Conservation (phyloP, 2,113 vertebrate species). For the Tachysurus fulvidraco region DNA sequence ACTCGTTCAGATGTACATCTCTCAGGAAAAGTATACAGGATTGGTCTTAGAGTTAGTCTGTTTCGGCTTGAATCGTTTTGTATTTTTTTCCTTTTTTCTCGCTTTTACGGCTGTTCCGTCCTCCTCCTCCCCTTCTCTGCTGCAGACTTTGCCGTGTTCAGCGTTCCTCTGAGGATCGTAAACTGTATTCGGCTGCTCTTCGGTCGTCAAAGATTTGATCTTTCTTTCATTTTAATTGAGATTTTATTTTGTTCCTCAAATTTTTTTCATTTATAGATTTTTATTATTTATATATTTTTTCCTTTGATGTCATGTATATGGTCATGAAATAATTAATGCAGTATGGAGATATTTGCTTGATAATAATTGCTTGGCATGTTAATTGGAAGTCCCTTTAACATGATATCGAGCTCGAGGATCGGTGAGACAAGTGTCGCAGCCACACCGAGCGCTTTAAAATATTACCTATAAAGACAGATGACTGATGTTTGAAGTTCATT, state of each 20-base stretch:
- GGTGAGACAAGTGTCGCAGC: background rate
- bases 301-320: background rate
- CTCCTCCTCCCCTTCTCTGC: conserved; percentile 53
- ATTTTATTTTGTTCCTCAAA: conserved; percentile 52
- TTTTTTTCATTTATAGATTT: conserved; percentile 1
- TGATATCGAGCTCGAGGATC: conserved; percentile 13
- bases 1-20: conserved; percentile 30
- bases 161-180: conserved; percentile 55
- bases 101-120: conserved; percentile 32
- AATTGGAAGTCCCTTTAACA: conserved; percentile 14
- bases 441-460: background rate
- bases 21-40: conserved; percentile 9
- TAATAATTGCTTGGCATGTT: conserved; percentile 25
- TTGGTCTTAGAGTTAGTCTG: background rate
- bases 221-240: conserved; percentile 52
- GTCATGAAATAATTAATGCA: background rate
- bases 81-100: conserved; percentile 28
- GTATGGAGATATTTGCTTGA: background rate
- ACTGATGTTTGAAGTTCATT: conserved; percentile 10
- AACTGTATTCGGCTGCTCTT: conserved; percentile 59
- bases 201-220: conserved; percentile 31
- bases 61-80: conserved; percentile 39
- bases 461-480: conserved; percentile 5
- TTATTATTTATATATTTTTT: background rate
- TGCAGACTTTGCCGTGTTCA: conserved; percentile 50